These are phyloP conservation scores for Enteromius viviparus DNA, from an alignment of 2,797 vertebrate species.

Conservation along the genomic window DNA sequence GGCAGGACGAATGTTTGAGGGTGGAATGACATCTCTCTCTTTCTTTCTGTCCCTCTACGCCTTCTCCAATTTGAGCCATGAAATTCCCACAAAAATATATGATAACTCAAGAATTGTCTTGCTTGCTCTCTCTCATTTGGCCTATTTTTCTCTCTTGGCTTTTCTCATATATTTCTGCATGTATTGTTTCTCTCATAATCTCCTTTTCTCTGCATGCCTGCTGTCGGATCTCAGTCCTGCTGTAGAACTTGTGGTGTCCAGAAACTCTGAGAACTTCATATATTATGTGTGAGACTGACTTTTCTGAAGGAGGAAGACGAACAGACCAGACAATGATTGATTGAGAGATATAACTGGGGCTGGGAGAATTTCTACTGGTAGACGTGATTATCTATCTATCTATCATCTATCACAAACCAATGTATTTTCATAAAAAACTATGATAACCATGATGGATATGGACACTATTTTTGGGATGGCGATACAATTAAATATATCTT, in stretches of 20 bases:
- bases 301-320: neutral
- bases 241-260: neutral
- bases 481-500: neutral
- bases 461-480: neutral
- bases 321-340: neutral
- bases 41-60: slow-evolving; percentile 20
- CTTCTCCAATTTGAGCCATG: slow-evolving; percentile 26
- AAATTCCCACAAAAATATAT: slow-evolving; percentile 7
- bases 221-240: neutral
- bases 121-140: neutral
- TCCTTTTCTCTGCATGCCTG: slow-evolving; percentile 3
- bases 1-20: slow-evolving; percentile 16
- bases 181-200: slow-evolving; percentile 3
- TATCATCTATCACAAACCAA: neutral
- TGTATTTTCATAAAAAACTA: neutral
- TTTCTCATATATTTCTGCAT: neutral
- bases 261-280: slow-evolving; percentile 14
- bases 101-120: neutral
- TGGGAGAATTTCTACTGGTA: neutral
- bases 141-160: neutral
- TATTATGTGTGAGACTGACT: slow-evolving; percentile 11
- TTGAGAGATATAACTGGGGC: neutral
- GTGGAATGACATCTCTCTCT: slow-evolving; percentile 34
- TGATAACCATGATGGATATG: neutral
- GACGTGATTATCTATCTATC: neutral